Evolutionary conservation across 2,797 vertebrate species (phyloP).

Genomic region (Liparis tanakae): DNA sequence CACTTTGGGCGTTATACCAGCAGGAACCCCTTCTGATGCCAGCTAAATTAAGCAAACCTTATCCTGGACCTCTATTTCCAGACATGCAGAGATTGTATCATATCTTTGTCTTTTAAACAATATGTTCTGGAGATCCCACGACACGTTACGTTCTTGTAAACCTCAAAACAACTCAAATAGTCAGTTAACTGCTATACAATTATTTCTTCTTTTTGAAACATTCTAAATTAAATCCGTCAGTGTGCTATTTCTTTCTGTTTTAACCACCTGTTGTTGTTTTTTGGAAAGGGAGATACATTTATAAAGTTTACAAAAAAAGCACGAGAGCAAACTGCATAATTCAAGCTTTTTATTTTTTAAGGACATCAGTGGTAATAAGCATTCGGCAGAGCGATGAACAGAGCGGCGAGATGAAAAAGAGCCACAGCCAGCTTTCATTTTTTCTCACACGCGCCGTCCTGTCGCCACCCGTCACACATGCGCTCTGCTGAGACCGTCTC

Average conservation of each 20-base stretch:
- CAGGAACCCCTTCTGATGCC: not conserved
- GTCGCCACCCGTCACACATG: slow-evolving; percentile 45
- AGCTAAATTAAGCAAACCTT: not conserved
- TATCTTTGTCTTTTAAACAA: no score
- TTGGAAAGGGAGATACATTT: not conserved
- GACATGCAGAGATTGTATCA: not conserved
- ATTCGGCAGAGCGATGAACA: slow-evolving; percentile 9
- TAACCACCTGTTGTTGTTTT: not conserved
- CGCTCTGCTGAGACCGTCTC: slow-evolving; percentile 20
- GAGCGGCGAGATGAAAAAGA: slow-evolving; percentile 50
- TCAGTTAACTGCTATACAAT: slow-evolving; percentile 5
- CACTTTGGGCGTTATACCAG: not conserved
- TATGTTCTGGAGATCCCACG: no score
- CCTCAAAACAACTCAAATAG: not conserved
- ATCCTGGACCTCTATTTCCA: not conserved
- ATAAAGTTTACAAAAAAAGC: not conserved
- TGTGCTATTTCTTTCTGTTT: not conserved
- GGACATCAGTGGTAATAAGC: slow-evolving; percentile 27
- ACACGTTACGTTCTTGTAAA: no score
- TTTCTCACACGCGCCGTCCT: slow-evolving; percentile 27
- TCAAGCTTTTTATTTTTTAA: not conserved
- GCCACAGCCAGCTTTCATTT: slow-evolving; percentile 41
- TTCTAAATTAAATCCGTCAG: not conserved
- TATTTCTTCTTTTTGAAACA: not conserved
- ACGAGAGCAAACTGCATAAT: not conserved